Conservation (phyloP, 2,797 vertebrate genomes). For the Halcyon badia region DNA sequence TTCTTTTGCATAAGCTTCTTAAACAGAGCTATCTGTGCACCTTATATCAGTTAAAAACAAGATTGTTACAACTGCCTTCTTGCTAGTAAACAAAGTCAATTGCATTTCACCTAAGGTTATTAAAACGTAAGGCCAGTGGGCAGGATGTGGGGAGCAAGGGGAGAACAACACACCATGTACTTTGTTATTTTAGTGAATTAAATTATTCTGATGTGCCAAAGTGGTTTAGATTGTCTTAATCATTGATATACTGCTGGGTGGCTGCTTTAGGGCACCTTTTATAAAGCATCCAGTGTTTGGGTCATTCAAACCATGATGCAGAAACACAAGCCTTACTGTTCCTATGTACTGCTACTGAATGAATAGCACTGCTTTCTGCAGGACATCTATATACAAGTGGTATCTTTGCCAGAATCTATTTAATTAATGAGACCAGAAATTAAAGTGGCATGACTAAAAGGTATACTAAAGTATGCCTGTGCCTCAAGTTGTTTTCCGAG, state of each 20-base stretch:
- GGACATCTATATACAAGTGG: neutral
- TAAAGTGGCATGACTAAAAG: neutral
- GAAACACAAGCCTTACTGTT: neutral
- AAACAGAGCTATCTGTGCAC: neutral
- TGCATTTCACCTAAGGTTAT: neutral
- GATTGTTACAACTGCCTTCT: neutral
- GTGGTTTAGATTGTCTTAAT: neutral
- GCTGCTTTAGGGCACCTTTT: neutral
- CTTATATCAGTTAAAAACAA: neutral
- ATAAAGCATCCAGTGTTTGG: neutral
- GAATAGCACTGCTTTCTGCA: neutral
- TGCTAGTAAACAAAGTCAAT: neutral
- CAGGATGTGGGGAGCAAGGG: neutral
- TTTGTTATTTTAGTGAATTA: neutral
- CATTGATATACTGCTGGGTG: neutral
- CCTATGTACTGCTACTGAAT: neutral
- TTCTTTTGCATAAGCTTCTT: neutral
- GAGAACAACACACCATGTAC: neutral
- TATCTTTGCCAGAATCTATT: neutral
- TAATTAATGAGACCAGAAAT: neutral
- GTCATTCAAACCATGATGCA: neutral
- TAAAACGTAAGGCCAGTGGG: neutral
- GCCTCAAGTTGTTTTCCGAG: neutral
- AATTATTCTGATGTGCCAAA: neutral
- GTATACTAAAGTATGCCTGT: neutral